A percentile compares a stretch with the other conserved stretches of the same genome.
phyloP scores from a whole-genome alignment of 2,888 invertebrate species.

The Agelastica alni region DNA sequence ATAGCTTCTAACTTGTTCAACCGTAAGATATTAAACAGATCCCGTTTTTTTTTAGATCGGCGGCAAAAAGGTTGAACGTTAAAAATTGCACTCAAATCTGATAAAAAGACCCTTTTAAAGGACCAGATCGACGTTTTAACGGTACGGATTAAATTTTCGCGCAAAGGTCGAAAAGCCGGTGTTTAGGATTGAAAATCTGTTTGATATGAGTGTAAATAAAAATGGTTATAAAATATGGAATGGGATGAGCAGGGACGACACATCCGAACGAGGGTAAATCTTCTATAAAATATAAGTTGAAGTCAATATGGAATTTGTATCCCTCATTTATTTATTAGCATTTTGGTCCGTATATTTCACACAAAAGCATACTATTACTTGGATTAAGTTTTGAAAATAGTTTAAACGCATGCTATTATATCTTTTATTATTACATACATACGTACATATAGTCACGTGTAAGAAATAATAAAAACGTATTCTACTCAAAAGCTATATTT shows the following conservation, averaged over 20 bases:
- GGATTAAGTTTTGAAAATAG: too few relatives aligned
- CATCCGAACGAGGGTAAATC: conserved; percentile 11
- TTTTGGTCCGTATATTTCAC: too few relatives aligned
- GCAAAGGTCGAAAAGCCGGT: conserved; percentile 10
- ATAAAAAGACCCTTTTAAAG: conserved; percentile 25
- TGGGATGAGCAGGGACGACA: conserved; percentile 10
- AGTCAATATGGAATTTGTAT: too few relatives aligned
- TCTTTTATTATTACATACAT: too few relatives aligned
- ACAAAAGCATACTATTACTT: too few relatives aligned
- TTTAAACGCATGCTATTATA: too few relatives aligned
- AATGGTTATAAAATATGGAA: conserved; percentile 16
- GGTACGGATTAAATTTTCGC: conserved; percentile 21
- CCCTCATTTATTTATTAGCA: too few relatives aligned
- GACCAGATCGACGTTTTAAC: conserved; percentile 27
- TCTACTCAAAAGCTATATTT: too few relatives aligned
- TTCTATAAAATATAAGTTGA: conserved; percentile 1
- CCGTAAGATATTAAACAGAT: conserved; percentile 35
- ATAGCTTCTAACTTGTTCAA: conserved; percentile 31
- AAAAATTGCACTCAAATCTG: conserved; percentile 32
- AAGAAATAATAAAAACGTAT: too few relatives aligned
- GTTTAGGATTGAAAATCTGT: conserved; percentile 12
- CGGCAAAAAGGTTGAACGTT: conserved; percentile 27
- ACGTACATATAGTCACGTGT: too few relatives aligned
- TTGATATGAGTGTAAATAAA: conserved; percentile 22
- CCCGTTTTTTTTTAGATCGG: conserved; percentile 25